Evolutionary conservation across 2,113 vertebrate genomes (phyloP).

Genomic region (Rhea americana): DNA sequence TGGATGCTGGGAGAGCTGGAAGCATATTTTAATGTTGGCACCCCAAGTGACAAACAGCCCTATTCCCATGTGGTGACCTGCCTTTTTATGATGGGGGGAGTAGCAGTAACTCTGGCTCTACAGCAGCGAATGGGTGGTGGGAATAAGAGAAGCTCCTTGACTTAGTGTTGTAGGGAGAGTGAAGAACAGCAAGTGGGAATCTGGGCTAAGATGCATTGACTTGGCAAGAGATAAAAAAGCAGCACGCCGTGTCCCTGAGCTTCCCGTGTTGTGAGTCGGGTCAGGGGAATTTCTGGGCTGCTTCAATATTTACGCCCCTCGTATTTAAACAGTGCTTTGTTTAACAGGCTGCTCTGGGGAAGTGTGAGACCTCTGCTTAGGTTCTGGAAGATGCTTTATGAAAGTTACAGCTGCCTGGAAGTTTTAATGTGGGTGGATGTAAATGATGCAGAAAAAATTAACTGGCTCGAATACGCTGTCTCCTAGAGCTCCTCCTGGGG

Average conservation of each 20-base stretch:
- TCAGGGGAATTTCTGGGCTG: not conserved
- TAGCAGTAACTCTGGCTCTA: not conserved
- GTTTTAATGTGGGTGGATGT: not conserved
- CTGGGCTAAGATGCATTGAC: not conserved
- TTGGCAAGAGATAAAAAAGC: not conserved
- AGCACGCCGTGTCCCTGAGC: not conserved
- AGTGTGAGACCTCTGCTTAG: accelerated
- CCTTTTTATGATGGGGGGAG: slow-evolving; percentile 24
- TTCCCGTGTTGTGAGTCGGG: not conserved
- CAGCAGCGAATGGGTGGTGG: not conserved
- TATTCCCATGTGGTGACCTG: not conserved
- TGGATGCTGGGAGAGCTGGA: slow-evolving; percentile 60
- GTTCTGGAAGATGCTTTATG: not conserved
- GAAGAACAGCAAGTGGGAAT: not conserved
- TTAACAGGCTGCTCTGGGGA: accelerated
- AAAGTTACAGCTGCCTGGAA: not conserved
- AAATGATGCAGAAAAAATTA: not conserved
- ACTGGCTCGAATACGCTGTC: accelerated
- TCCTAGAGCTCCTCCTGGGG: not conserved
- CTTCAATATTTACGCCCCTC: not conserved
- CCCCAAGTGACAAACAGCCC: slow-evolving; percentile 46
- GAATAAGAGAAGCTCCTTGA: not conserved
- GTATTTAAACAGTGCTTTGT: not conserved
- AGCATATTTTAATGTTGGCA: slow-evolving; percentile 34
- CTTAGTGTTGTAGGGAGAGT: not conserved